Conservation (phyloP, 2,888 invertebrate species). For the Piscicola geometra region DNA sequence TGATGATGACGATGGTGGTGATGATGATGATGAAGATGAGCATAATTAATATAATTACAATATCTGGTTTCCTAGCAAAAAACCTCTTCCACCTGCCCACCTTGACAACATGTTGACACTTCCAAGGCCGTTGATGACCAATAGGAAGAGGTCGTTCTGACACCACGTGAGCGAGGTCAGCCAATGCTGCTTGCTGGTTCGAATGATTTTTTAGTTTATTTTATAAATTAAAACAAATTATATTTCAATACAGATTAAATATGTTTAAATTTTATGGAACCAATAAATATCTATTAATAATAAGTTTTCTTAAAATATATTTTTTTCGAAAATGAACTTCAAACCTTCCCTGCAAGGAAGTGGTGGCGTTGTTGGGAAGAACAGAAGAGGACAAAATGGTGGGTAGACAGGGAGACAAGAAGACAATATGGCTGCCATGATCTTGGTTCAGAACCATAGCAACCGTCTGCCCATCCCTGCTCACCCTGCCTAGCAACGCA, state of each 20-base stretch:
- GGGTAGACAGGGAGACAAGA: slow-evolving; percentile 47
- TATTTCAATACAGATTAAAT: background rate
- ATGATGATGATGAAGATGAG: slow-evolving; percentile 39
- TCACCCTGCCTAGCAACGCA: slow-evolving; percentile 47
- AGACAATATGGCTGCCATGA: slow-evolving; percentile 48
- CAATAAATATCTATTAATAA: background rate
- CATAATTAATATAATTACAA: too few species aligned
- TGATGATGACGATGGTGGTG: slow-evolving; percentile 39
- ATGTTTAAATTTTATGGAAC: background rate
- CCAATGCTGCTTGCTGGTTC: slow-evolving; percentile 49
- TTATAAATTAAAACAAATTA: background rate
- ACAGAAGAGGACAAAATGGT: background rate
- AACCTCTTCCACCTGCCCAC: too few species aligned
- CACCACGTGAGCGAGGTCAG: slow-evolving; percentile 51
- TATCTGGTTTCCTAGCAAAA: too few species aligned
- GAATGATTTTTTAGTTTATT: too few species aligned
- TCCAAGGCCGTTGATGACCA: slow-evolving; percentile 50
- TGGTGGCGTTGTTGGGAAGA: background rate
- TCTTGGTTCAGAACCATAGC: slow-evolving; percentile 53
- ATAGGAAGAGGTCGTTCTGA: slow-evolving; percentile 50
- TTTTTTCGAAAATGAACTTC: too few species aligned
- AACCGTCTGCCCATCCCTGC: slow-evolving; percentile 50
- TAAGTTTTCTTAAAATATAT: too few species aligned
- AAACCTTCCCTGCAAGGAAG: background rate
- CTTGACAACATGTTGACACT: slow-evolving; percentile 49